Conservation (phyloP, 2,888 invertebrate species). For the Drosophila mayaguana region DNA sequence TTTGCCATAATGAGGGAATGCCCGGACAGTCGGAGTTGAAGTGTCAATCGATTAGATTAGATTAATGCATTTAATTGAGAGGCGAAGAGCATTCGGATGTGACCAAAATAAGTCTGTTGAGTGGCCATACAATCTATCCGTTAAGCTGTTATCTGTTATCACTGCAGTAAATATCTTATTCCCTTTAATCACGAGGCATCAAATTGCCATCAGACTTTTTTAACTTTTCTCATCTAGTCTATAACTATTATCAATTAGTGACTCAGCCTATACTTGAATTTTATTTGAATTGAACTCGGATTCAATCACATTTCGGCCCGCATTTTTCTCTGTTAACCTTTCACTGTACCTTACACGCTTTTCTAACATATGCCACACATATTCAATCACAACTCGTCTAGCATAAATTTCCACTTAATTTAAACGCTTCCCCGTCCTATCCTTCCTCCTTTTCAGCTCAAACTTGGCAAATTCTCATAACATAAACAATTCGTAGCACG, state of each 20-base stretch:
- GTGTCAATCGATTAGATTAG: slow-evolving; percentile 50
- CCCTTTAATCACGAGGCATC: neutral
- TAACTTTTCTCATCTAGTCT: neutral
- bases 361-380: neutral
- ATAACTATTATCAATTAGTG: neutral
- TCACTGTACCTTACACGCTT: neutral
- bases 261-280: fast-evolving
- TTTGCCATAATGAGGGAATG: slow-evolving; percentile 3
- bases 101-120: neutral
- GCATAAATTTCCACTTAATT: slow-evolving; percentile 8
- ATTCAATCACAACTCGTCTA: neutral
- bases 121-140: neutral
- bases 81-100: neutral
- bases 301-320: neutral
- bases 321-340: neutral
- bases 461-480: slow-evolving; percentile 34
- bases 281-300: neutral
- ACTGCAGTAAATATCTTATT: slow-evolving; percentile 9
- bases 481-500: slow-evolving; percentile 46
- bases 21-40: neutral
- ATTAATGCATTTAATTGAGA: neutral
- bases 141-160: neutral
- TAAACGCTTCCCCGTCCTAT: neutral
- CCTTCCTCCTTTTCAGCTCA: neutral
- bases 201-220: too few relatives aligned